Conservation (phyloP, 2,888 invertebrate species). For the Thyatira batis region DNA sequence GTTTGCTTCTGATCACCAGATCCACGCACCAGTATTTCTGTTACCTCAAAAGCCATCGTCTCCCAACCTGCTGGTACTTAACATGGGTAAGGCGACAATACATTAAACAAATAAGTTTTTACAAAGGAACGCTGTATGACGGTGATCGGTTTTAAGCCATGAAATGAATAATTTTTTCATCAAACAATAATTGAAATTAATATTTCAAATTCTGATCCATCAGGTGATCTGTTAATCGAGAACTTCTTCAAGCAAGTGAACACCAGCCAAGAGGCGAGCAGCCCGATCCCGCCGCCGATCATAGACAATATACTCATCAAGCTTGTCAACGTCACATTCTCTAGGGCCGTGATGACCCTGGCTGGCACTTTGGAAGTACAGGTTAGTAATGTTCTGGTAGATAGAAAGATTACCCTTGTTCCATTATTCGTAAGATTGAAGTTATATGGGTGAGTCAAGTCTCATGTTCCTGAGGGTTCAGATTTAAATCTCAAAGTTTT, state of each 20-base stretch:
- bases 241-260: constrained; percentile 88
- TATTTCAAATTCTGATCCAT: constrained; percentile 6
- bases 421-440: too few relatives aligned
- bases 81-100: constrained; percentile 80
- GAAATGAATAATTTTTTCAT: too few relatives aligned
- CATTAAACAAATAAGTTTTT: too few relatives aligned
- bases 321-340: constrained; percentile 85
- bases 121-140: too few relatives aligned
- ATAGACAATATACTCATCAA: constrained; percentile 88
- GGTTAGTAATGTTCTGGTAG: too few relatives aligned
- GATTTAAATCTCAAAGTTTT: too few relatives aligned
- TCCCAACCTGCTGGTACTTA: constrained; percentile 88
- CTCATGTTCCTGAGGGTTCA: too few relatives aligned
- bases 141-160: too few relatives aligned
- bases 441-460: too few relatives aligned
- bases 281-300: constrained; percentile 72
- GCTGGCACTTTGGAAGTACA: constrained; percentile 88
- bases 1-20: constrained; percentile 36
- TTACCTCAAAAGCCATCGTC: constrained; percentile 91
- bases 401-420: too few relatives aligned
- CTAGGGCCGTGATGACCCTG: constrained; percentile 87
- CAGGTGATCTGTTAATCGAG: constrained; percentile 89
- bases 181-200: too few relatives aligned
- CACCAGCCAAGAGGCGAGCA: constrained; percentile 48
- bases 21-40: constrained; percentile 88